Base-by-base conservation (phyloP, 2,113 vertebrate genomes). In the Salvelinus sp. region DNA sequence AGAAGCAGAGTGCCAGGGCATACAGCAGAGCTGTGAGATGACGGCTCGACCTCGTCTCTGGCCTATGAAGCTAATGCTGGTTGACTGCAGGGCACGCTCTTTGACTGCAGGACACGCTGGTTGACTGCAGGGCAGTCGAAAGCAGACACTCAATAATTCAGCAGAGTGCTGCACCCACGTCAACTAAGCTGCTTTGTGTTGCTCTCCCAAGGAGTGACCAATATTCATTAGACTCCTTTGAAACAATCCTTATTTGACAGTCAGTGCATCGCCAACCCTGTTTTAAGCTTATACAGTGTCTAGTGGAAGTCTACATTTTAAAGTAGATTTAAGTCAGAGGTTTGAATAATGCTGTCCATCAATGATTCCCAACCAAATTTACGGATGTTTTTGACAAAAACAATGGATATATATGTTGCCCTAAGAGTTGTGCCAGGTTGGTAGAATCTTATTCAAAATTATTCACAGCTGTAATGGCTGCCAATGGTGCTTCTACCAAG, bases 71-170 rank as follows among this genome's bases (percentile, higher is more conserved):
- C 20, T 60, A 28, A 74, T 70, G 66, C 27, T 30, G 27, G 7
- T 44, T 48, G 48, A 28, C 69, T 33, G 62, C 76, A 68, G 76
- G 67, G 63, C n/a, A 72, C 47, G 58, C 27, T 30, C 23, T 5
- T 44, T 48, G 48, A 28, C 71, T 33, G 62, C 76, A 68, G 76
- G 68, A 16, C 57, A 74, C 64, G 60, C 27, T 30, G n/a, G 7
- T 44, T 48, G 50, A 28, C 71, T 33, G 62, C 75, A 69, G 76
- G 70, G 69, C 22, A 75, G 50, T 33, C 70, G 44, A 75, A 82
- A 82, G 48, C 70, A 70, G 64, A 22, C 7, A 9, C 73, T 68
- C 70, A 82, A 79, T 82, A 82, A 88, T 86, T 87, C 33, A 84
- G 38, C 7, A 22, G 50, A 5, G 2, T 18, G 50, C 64, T 67